Evolutionary conservation across 2,113 vertebrate species (phyloP).

Genomic region (Saguinus imperator): DNA sequence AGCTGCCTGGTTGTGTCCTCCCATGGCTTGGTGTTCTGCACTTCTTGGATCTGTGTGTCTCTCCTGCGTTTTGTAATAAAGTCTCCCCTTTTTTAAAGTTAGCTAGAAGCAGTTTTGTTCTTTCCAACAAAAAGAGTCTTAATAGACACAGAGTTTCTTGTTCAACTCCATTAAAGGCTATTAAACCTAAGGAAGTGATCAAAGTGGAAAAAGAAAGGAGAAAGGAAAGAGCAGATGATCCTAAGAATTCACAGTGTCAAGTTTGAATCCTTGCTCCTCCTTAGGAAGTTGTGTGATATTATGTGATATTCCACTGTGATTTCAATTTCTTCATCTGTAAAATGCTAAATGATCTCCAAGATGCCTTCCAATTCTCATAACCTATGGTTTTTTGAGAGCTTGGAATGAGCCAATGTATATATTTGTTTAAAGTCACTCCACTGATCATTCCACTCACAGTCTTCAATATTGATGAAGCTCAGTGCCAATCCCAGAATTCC

Average conservation of each 20-base stretch:
- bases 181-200: not conserved
- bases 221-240: not conserved
- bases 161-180: not conserved
- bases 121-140: not conserved
- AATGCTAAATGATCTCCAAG: not conserved
- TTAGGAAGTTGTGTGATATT: not conserved
- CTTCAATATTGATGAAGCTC: not conserved
- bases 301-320: too few relatives aligned
- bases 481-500: not conserved
- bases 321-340: not conserved
- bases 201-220: not conserved
- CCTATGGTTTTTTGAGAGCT: not conserved
- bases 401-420: not conserved
- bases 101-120: not conserved
- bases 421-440: not conserved
- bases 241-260: not conserved
- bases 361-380: not conserved
- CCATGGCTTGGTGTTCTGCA: accelerated
- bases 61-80: not conserved
- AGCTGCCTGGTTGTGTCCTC: not conserved
- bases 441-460: not conserved
- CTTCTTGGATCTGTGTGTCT: not conserved
- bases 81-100: not conserved
- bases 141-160: not conserved
- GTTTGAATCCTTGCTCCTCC: not conserved